Conservation (phyloP, 2,888 invertebrate species). For the Fissipunctia ypsillon region DNA sequence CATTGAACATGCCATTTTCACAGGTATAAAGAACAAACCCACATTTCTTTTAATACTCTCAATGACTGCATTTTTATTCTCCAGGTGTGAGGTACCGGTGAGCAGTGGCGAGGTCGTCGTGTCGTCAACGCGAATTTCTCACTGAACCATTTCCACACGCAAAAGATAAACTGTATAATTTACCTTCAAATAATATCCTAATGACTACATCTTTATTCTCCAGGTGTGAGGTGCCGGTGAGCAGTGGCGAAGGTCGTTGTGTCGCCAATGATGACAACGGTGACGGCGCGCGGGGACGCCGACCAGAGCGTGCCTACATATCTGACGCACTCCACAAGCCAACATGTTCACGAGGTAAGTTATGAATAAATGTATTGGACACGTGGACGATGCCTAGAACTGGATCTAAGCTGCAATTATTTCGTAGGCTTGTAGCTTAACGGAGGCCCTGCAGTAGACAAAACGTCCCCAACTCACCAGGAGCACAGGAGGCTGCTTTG, state of each 20-base stretch:
- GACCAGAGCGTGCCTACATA: conserved; percentile 84
- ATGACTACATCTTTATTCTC: not conserved
- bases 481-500: too few species aligned
- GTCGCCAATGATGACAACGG: conserved; percentile 87
- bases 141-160: too few species aligned
- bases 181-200: too few species aligned
- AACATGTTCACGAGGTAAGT: conserved; percentile 88
- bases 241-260: conserved; percentile 70
- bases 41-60: too few species aligned
- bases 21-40: too few species aligned
- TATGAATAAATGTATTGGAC: not conserved
- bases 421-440: not conserved
- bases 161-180: too few species aligned
- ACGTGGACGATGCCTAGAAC: not conserved
- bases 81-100: too few species aligned
- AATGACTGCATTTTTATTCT: too few species aligned
- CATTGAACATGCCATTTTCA: too few species aligned
- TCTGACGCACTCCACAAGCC: conserved; percentile 74
- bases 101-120: too few species aligned
- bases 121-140: too few species aligned
- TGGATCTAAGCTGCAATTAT: not conserved
- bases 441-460: not conserved
- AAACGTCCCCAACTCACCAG: not conserved
- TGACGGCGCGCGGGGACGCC: conserved; percentile 84
- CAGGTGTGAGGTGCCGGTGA: conserved; percentile 71